These are phyloP conservation scores for Buathra laborator DNA, from an alignment of 2,888 invertebrate genomes.

Conservation along the genomic window DNA sequence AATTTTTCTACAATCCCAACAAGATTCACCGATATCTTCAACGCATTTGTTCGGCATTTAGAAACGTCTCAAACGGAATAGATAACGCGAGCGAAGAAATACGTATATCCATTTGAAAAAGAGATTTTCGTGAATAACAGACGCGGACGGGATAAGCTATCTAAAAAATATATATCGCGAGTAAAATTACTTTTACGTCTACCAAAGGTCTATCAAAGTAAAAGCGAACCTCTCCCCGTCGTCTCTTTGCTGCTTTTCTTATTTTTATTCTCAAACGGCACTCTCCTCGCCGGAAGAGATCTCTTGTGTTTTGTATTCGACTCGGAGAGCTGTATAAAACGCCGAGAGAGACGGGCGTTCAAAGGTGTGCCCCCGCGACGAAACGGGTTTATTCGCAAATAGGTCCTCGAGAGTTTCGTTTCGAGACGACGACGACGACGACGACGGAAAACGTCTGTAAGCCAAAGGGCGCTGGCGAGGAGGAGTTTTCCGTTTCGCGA, in stretches of 20 bases:
- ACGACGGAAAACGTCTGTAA: conserved; percentile 4
- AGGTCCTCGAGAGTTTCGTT: conserved; percentile 13
- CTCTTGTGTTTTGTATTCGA: conserved; percentile 21
- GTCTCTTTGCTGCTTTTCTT: conserved; percentile 21
- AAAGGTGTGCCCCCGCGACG: conserved; percentile 29
- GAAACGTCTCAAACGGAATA: background rate
- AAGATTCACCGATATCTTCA: background rate
- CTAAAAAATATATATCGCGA: background rate
- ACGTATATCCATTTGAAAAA: background rate
- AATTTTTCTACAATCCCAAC: background rate
- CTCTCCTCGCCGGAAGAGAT: background rate
- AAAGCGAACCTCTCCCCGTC: conserved; percentile 26
- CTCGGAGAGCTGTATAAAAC: background rate
- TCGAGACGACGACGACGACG: conserved; percentile 2
- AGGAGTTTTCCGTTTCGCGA: background rate
- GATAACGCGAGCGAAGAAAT: background rate
- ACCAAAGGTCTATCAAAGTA: conserved; percentile 28
- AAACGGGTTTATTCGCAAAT: conserved; percentile 30
- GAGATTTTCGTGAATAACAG: background rate
- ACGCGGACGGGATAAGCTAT: conserved; percentile 15
- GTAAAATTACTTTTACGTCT: conserved; percentile 17
- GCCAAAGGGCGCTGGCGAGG: background rate
- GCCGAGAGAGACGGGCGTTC: conserved; percentile 25
- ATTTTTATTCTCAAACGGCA: conserved; percentile 25
- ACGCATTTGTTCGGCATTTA: background rate